These are phyloP conservation scores for Acanthosepion pharaonis DNA, from an alignment of 2,888 invertebrate genomes.

Conservation along the genomic window DNA sequence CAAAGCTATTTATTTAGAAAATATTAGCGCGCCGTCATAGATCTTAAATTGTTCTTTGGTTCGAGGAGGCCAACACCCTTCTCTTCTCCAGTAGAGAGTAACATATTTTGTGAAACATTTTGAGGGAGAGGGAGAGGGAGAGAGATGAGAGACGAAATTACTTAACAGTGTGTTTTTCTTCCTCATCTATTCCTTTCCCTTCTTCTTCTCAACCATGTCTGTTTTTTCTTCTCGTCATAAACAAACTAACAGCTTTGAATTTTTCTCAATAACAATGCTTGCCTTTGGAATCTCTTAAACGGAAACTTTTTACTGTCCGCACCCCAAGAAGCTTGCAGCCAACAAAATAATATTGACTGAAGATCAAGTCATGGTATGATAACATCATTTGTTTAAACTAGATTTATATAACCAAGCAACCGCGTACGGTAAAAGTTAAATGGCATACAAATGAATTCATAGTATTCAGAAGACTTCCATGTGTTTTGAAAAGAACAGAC, in stretches of 20 bases:
- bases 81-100: no score
- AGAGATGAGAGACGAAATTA: no score
- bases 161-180: neutral
- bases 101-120: no score
- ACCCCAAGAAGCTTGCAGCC: neutral
- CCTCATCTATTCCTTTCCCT: neutral
- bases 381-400: neutral
- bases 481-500: neutral
- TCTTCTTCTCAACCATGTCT: neutral
- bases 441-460: neutral
- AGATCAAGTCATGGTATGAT: neutral
- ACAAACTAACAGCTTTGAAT: neutral
- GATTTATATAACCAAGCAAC: slow-evolving; percentile 11
- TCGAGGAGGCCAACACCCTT: no score
- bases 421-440: neutral
- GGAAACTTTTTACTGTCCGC: neutral
- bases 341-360: slow-evolving; percentile 33
- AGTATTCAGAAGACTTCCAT: neutral
- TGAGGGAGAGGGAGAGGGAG: no score
- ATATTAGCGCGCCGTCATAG: no score
- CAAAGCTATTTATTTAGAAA: no score
- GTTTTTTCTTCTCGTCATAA: neutral
- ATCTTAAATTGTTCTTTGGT: no score
- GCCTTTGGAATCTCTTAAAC: neutral
- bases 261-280: neutral